Base-by-base conservation (phyloP, 1,140 invertebrate species). In the Yoshiicerus persimilis region DNA sequence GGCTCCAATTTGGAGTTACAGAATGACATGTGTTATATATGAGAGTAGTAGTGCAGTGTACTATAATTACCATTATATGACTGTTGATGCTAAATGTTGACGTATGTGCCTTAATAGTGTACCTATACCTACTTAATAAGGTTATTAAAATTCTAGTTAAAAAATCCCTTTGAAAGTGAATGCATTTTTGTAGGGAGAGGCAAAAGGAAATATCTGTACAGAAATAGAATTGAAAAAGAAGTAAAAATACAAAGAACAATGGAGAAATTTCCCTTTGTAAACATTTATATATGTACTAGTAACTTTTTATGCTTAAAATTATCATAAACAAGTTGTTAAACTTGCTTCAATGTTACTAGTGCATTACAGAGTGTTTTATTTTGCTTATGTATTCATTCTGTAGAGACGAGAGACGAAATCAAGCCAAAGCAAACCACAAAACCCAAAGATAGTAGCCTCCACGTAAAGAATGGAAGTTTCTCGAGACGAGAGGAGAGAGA, bases 171-270 rank as follows among this genome's bases (percentile, higher is more conserved):
- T 36, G 75, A 80, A 80, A 80, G 75, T 80, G 75, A 80, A 80
- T 80, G 30, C 20, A 80, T 80, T 80, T 80, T 80, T 80, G 13
- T 80, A 23, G 75, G 75, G 36, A 34, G 32, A 80, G 75, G 75
- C 75, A 80, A 80, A 34, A 36, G 30, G 32, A 36, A 36, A 80
- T n/a, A 70, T 36, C 13, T 70, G 27, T 80, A 80, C 32, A 80
- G 32, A 80, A 36, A 80, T 80, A 80, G 32, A 80, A 80, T 80
- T 80, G 5, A 75, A 75, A 34, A 75, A 75, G 16, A n/a, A 32
- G 32, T 80, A 80, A 80, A 80, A 80, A 80, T 80, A 20, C 30
- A 23, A 32, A 80, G 75, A 80, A 80, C 75, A 80, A 80, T 80
- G 75, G 75, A 38, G 75, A 80, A 80, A 80, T 80, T 80, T 80